A percentile compares a stretch with the other conserved stretches of the same genome.
phyloP scores from a whole-genome alignment of 2,797 vertebrate species.

The Odontamblyopus lacepedii region DNA sequence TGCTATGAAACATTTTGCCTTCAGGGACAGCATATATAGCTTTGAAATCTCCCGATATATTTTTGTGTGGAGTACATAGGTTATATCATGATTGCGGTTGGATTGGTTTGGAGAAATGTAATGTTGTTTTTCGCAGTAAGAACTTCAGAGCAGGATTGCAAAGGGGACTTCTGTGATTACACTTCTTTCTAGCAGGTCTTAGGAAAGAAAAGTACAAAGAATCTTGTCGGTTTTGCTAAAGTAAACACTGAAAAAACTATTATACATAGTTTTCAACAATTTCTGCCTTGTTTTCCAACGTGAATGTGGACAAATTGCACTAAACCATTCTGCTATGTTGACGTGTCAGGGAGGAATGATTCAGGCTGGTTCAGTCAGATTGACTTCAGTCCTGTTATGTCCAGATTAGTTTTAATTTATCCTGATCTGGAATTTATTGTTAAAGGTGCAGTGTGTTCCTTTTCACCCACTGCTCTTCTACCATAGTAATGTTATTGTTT shows the following conservation, averaged over 20 bases:
- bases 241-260: conserved; percentile 6
- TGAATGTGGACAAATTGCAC: conserved; percentile 4
- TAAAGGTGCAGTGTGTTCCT: no score
- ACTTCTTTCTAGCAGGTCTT: neutral
- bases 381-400: neutral
- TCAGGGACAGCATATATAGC: conserved; percentile 9
- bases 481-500: no score
- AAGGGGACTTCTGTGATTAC: conserved; percentile 13
- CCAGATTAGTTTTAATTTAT: neutral
- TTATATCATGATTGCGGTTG: conserved; percentile 33
- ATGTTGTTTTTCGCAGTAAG: conserved; percentile 11
- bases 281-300: neutral
- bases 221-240: conserved; percentile 8
- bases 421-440: neutral
- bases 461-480: no score
- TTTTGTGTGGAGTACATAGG: conserved; percentile 15
- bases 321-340: neutral
- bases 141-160: conserved; percentile 12
- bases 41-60: conserved; percentile 3
- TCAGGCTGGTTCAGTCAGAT: neutral
- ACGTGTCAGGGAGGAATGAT: neutral
- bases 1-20: conserved; percentile 16
- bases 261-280: neutral
- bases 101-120: conserved; percentile 23
- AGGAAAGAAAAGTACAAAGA: conserved; percentile 12